phyloP scores from a whole-genome alignment of 2,113 vertebrate species.

The Apeltes quadracus region DNA sequence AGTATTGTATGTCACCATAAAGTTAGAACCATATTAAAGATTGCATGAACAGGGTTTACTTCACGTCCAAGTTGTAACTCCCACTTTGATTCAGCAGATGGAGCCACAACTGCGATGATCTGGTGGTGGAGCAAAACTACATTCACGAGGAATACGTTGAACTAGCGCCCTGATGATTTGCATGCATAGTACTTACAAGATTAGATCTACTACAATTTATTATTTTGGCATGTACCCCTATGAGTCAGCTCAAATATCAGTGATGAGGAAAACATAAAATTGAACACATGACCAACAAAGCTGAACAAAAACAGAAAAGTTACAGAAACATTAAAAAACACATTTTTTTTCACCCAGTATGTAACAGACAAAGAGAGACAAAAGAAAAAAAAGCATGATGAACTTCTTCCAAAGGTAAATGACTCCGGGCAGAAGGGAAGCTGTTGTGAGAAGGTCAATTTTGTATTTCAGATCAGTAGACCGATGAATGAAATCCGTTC shows the following conservation, averaged over 20 bases:
- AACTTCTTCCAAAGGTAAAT: neutral
- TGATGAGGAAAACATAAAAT: neutral
- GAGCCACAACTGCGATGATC: conserved; percentile 10
- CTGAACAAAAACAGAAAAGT: neutral
- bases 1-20: neutral
- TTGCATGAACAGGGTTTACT: too few relatives aligned
- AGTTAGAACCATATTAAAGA: too few relatives aligned
- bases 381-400: neutral
- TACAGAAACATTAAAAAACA: conserved; percentile 24
- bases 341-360: conserved; percentile 48
- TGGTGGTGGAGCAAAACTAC: neutral
- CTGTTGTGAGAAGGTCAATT: too few relatives aligned
- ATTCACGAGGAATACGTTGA: neutral
- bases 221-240: neutral
- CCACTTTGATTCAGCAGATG: conserved; percentile 51
- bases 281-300: neutral
- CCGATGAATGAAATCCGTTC: neutral
- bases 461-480: neutral
- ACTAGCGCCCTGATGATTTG: neutral
- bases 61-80: neutral
- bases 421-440: neutral
- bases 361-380: neutral
- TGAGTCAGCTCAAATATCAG: neutral
- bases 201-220: neutral
- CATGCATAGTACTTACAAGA: neutral